A percentile compares a stretch with the other conserved stretches of the same genome.
These are phyloP conservation scores for Drosophila miranda DNA, from an alignment of 1,140 invertebrate genomes.

Conservation along the genomic window DNA sequence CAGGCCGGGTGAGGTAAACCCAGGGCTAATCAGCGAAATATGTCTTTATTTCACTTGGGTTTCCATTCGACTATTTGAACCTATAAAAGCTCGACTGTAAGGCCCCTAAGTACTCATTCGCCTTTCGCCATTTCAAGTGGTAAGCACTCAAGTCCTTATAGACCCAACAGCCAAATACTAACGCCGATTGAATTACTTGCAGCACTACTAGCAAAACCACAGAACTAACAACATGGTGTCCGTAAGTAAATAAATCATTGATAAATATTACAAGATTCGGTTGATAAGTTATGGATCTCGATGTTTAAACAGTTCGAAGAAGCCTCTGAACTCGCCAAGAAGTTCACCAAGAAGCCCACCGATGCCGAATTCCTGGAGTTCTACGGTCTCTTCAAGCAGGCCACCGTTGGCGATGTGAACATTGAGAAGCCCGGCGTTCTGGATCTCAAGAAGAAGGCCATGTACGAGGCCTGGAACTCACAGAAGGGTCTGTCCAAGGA, in stretches of 20 bases:
- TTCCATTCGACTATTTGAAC: not conserved
- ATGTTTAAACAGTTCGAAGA: conserved; percentile 85
- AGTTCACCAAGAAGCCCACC: conserved; percentile 88
- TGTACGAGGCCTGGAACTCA: conserved; percentile 96
- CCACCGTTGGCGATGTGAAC: conserved; percentile 90
- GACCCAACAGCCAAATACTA: no score
- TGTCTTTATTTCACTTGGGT: conserved; percentile 15
- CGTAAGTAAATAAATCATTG: conserved; percentile 6
- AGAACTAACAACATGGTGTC: conserved; percentile 28
- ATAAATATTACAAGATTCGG: not conserved
- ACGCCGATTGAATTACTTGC: no score
- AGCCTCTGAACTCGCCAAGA: conserved; percentile 90
- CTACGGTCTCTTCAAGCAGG: conserved; percentile 95
- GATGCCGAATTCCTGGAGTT: conserved; percentile 92
- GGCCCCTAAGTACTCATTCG: conserved; percentile 26
- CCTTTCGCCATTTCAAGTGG: conserved; percentile 34
- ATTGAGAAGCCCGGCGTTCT: conserved; percentile 93
- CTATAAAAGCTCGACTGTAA: conserved; percentile 27
- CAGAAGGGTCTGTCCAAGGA: conserved; percentile 91
- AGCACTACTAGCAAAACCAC: conserved; percentile 24
- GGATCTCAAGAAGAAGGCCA: conserved; percentile 97
- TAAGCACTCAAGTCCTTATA: conserved; percentile 28
- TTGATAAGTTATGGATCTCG: not conserved
- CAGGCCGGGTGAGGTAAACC: no score
- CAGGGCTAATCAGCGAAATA: conserved; percentile 30